Percentiles rank a stretch among this genome's conserved stretches.
Conservation (phyloP, 2,113 vertebrate species). For the Ophiodon elongatus region DNA sequence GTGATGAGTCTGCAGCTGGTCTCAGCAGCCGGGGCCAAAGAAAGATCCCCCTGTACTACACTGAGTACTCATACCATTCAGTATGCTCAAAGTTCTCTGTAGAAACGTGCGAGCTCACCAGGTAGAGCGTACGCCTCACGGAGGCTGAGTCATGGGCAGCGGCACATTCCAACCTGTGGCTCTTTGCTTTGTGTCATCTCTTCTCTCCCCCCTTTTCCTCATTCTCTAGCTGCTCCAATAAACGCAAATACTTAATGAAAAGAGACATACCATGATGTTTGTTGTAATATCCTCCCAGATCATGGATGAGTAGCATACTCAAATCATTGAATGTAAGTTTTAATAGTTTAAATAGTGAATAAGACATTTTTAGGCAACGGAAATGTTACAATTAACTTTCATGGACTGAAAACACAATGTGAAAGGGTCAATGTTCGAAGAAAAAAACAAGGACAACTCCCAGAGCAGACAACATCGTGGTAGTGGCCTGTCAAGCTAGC, state of each 20-base stretch:
- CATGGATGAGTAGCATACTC: neutral
- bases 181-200: neutral
- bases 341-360: neutral
- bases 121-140: neutral
- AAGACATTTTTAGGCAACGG: neutral
- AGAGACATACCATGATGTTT: neutral
- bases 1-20: slow-evolving; percentile 1
- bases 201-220: neutral
- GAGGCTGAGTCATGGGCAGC: neutral
- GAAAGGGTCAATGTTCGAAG: neutral
- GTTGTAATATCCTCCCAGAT: neutral
- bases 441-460: neutral
- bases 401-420: neutral
- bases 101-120: neutral
- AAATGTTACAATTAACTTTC: neutral
- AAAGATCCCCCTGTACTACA: neutral
- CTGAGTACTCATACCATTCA: too few species aligned
- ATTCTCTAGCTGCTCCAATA: neutral
- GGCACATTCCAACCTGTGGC: neutral
- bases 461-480: neutral
- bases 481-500: neutral
- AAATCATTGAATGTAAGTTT: neutral
- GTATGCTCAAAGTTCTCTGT: neutral
- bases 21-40: neutral
- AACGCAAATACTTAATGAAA: neutral